phyloP scores from a whole-genome alignment of 1,140 invertebrate species.

The Brachionus angularis region DNA sequence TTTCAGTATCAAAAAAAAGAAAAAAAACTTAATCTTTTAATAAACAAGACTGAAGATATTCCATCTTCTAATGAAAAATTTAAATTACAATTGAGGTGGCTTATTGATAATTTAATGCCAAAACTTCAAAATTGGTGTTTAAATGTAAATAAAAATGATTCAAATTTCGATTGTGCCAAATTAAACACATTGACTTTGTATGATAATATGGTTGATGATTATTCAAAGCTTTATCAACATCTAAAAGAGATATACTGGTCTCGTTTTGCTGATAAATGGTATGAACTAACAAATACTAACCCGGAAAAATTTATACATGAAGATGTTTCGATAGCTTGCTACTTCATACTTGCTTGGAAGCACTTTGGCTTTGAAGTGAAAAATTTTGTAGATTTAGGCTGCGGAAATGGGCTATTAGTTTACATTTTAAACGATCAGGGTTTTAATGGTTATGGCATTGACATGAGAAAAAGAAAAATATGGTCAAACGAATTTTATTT shows the following conservation, averaged over 20 bases:
- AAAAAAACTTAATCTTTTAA: not conserved
- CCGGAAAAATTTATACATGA: conserved; percentile 91
- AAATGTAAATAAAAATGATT: not conserved
- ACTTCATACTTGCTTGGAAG: conserved; percentile 66
- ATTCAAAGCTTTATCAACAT: conserved; percentile 68
- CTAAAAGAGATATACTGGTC: conserved; percentile 75
- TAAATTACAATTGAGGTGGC: conserved; percentile 16
- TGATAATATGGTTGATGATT: conserved; percentile 61
- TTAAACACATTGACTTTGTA: conserved; percentile 20
- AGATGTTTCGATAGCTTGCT: conserved; percentile 88
- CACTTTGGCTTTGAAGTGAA: conserved; percentile 55
- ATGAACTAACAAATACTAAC: conserved; percentile 73
- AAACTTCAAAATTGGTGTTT: conserved; percentile 23
- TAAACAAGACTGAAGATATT: not conserved
- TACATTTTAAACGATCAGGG: conserved; percentile 80
- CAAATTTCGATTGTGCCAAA: conserved; percentile 11
- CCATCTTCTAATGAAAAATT: not conserved
- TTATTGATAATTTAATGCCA: conserved; percentile 16
- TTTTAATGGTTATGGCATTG: conserved; percentile 74
- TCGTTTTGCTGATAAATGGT: conserved; percentile 71
- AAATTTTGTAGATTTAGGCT: conserved; percentile 86
- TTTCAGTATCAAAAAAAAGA: not conserved
- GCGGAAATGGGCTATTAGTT: conserved; percentile 91
- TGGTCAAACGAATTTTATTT: conserved; percentile 63
- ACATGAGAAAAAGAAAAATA: conserved; percentile 80